These are phyloP conservation scores for Xylota segnis DNA, from an alignment of 2,888 invertebrate species.

Conservation along the genomic window DNA sequence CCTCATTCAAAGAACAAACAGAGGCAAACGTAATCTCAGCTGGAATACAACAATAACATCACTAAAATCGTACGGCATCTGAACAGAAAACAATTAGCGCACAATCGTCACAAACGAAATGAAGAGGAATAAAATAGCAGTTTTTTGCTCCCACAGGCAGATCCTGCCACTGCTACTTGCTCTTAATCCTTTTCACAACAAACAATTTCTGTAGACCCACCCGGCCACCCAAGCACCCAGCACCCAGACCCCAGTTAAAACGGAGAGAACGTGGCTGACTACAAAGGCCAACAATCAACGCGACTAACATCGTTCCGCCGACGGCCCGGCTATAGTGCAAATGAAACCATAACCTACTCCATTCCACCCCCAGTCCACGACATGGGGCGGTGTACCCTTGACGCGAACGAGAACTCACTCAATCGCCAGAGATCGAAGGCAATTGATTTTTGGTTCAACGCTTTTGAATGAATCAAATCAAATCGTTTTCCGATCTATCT, in stretches of 20 bases:
- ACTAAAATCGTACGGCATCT: constrained; percentile 42
- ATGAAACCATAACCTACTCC: constrained; percentile 71
- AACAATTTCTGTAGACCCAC: constrained; percentile 46
- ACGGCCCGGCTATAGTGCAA: constrained; percentile 32
- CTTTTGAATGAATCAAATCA: constrained; percentile 77
- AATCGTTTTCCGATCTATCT: constrained; percentile 76
- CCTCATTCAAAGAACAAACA: constrained; percentile 39
- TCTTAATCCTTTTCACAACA: constrained; percentile 75
- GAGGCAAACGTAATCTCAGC: neutral
- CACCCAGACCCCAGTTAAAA: constrained; percentile 13
- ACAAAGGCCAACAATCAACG: constrained; percentile 75
- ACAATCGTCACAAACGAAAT: constrained; percentile 75
- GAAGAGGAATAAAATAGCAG: constrained; percentile 73
- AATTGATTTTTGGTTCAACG: constrained; percentile 77
- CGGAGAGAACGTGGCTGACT: constrained; percentile 58
- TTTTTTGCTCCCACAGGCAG: constrained; percentile 15
- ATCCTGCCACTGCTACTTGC: constrained; percentile 46
- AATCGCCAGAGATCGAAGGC: constrained; percentile 76
- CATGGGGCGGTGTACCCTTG: constrained; percentile 2
- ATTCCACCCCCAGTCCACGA: neutral
- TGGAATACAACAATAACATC: constrained; percentile 3
- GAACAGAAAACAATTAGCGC: constrained; percentile 75
- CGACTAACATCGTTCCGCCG: constrained; percentile 54
- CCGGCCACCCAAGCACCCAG: no score
- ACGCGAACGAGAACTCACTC: constrained; percentile 71